phyloP scores from a whole-genome alignment of 2,113 vertebrate genomes.

The Sorex araneus region DNA sequence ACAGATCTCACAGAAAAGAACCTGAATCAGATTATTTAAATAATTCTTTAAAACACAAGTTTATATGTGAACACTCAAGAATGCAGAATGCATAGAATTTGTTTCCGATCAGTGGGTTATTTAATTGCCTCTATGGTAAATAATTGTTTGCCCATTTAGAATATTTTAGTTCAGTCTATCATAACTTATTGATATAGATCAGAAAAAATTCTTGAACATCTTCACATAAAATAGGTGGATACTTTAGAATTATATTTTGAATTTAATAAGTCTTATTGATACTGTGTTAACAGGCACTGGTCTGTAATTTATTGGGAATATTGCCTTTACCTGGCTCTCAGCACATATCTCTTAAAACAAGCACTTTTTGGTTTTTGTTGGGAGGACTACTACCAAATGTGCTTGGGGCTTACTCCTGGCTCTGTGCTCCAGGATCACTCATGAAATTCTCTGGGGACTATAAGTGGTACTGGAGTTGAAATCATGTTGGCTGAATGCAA shows the following conservation, averaged over 20 bases:
- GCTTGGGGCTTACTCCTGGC: too few relatives aligned
- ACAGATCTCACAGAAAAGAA: slow-evolving; percentile 12
- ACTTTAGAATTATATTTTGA: background rate
- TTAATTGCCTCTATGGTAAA: background rate
- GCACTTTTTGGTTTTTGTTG: background rate
- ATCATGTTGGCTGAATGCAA: too few relatives aligned
- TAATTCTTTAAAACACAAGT: background rate
- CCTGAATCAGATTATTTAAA: background rate
- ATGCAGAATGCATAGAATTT: background rate
- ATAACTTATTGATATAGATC: background rate
- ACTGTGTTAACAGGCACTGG: background rate
- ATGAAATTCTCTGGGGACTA: too few relatives aligned
- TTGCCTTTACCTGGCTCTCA: background rate
- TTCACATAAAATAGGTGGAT: slow-evolving; percentile 20
- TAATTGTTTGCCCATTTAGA: background rate
- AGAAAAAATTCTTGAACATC: background rate
- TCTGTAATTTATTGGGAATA: background rate
- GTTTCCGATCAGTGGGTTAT: background rate
- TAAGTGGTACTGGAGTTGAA: too few relatives aligned
- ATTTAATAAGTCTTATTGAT: background rate
- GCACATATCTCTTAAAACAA: background rate
- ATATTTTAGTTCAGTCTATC: slow-evolving; percentile 22
- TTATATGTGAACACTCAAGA: background rate
- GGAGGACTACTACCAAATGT: background rate
- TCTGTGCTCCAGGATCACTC: too few relatives aligned